Percentiles rank a stretch among this genome's conserved stretches.
phyloP scores from a whole-genome alignment of 2,888 invertebrate species.

The Cosmia trapezina region DNA sequence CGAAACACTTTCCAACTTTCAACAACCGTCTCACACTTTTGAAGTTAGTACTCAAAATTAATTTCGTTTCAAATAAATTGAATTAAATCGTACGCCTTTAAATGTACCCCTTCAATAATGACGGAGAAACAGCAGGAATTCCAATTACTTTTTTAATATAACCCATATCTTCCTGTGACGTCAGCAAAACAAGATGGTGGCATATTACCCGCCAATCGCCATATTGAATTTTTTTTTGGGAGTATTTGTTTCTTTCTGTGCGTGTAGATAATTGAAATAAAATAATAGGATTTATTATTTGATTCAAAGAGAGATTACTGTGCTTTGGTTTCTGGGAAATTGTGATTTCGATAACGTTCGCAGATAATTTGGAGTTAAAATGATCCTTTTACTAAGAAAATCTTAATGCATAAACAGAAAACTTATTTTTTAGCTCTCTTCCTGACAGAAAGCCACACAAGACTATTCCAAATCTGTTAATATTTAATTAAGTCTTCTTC shows the following conservation, averaged over 20 bases:
- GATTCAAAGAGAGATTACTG: background rate
- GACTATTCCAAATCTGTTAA: background rate
- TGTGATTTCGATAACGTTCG: background rate
- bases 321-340: background rate
- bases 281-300: conserved; percentile 16
- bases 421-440: too few relatives aligned
- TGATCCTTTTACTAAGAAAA: background rate
- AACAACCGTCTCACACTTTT: background rate
- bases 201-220: conserved; percentile 26
- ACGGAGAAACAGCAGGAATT: conserved; percentile 36
- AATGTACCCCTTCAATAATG: conserved; percentile 28
- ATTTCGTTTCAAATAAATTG: conserved; percentile 42
- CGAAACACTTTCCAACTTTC: background rate
- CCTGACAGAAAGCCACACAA: background rate
- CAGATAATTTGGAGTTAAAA: background rate
- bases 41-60: conserved; percentile 18
- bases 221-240: conserved; percentile 25
- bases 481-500: background rate
- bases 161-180: conserved; percentile 42
- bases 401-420: too few relatives aligned
- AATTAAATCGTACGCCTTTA: conserved; percentile 30
- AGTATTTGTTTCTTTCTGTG: conserved; percentile 20
- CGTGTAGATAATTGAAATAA: conserved; percentile 20
- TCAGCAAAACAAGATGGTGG: conserved; percentile 40
- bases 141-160: conserved; percentile 52